Evolutionary conservation across 2,113 vertebrate species (phyloP), one percentile per base, ranked within the genome.

Genomic region (Kryptolebias marmoratus): DNA sequence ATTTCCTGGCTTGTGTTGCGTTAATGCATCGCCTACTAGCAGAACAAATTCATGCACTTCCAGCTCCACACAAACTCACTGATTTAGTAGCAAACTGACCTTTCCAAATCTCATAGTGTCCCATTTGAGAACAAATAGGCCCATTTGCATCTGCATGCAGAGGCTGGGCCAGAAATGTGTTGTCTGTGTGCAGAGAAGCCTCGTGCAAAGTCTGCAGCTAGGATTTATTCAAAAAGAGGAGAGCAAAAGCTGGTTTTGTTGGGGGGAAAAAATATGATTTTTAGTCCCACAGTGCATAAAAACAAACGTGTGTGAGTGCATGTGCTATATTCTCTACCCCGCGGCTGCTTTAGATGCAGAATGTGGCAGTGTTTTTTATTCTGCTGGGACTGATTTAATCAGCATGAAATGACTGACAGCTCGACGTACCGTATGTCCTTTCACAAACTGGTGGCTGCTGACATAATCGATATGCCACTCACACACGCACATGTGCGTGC

Each of bases 41-140:
- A 48, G 80, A 48, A 83, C 66, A 78, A 79, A 85, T 78, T 76
- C 39, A 53, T 61, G 52, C 61, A 31, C 66, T 71, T 28, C 73
- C 66, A 60, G 71, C 75, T 68, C 44, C 44, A 66, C 69, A 81
- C 81, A 74, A 68, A 48, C 68, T n/a, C 70, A 63, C 52, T 79
- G 67, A 86, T 69, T 79, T 73, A 70, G 60, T 75, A 73, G 58
- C 66, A 84, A 81, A 77, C 22, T 77, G 79, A 85, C 80, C 85
- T 87, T 88, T 81, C 49, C 31, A 42, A 58, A 57, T 73, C 72
- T 61, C 63, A 73, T 49, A 64, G 49, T 48, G 49, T 76, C 59
- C 54, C n/a, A 11, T 57, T 18, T 32, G 55, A 68, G 73, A 54
- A 68, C 47, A 67, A 77, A 74, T 60, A 39, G 66, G 64, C 52